These are phyloP conservation scores for Poeciliopsis presidionis DNA, from an alignment of 2,797 vertebrate species.

Conservation along the genomic window DNA sequence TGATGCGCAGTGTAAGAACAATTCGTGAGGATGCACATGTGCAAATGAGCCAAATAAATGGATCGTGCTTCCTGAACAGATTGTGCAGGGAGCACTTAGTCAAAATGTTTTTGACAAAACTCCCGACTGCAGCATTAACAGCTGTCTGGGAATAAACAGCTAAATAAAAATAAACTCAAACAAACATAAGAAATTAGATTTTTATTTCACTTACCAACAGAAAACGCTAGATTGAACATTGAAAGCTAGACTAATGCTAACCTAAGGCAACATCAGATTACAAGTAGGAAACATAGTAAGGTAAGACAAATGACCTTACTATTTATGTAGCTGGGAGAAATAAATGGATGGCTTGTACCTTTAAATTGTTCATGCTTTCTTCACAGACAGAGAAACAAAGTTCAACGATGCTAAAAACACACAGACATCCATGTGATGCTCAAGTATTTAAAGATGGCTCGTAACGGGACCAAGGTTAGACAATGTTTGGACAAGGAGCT, in stretches of 20 bases:
- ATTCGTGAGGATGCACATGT: too few relatives aligned
- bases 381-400: slow-evolving; percentile 9
- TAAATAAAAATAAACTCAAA: not conserved
- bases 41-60: too few relatives aligned
- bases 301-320: not conserved
- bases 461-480: slow-evolving; percentile 35
- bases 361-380: slow-evolving; percentile 5
- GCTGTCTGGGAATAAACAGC: not conserved
- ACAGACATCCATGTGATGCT: slow-evolving; percentile 11
- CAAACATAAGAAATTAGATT: not conserved
- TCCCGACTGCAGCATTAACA: not conserved
- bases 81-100: too few relatives aligned
- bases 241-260: not conserved
- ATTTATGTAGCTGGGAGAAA: not conserved
- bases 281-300: not conserved
- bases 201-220: not conserved
- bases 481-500: slow-evolving; percentile 59
- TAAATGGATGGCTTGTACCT: slow-evolving; percentile 14
- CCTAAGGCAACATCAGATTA: not conserved
- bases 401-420: not conserved
- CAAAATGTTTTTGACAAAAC: too few relatives aligned
- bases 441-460: slow-evolving; percentile 32
- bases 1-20: too few relatives aligned
- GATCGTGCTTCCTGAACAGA: too few relatives aligned
- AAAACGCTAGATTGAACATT: not conserved